These are phyloP conservation scores for Pseudomyrmex dendroicus DNA, from an alignment of 1,140 invertebrate genomes.

Conservation along the genomic window DNA sequence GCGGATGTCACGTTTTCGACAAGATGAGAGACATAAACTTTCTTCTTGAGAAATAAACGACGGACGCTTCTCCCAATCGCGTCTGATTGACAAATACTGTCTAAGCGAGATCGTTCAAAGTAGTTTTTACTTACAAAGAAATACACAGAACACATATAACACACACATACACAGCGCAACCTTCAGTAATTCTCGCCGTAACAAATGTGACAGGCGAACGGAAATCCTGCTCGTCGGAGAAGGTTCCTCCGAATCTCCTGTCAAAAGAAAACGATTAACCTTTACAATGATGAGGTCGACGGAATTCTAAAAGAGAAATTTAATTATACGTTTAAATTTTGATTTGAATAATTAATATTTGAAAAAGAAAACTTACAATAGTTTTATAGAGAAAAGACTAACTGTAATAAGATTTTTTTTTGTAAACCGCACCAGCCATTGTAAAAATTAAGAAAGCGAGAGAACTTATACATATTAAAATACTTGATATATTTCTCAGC, in stretches of 20 bases:
- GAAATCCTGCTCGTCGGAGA: conserved; percentile 23
- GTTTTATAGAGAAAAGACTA: too few relatives aligned
- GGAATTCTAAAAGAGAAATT: too few relatives aligned
- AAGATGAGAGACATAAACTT: conserved; percentile 57
- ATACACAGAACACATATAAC: not conserved
- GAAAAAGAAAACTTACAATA: too few relatives aligned
- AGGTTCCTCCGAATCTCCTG: conserved; percentile 10
- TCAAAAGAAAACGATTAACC: conserved; percentile 28
- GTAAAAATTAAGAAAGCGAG: not conserved
- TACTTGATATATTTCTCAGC: not conserved
- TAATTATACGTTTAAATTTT: too few relatives aligned
- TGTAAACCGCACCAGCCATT: too few relatives aligned
- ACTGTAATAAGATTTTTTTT: too few relatives aligned
- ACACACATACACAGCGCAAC: not conserved
- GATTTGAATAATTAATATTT: too few relatives aligned
- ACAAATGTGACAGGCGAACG: conserved; percentile 17
- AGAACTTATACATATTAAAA: not conserved
- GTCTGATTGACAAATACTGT: conserved; percentile 47
- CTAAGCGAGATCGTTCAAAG: conserved; percentile 43
- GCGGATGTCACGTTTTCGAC: conserved; percentile 42
- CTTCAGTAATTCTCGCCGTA: conserved; percentile 20
- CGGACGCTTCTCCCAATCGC: conserved; percentile 16
- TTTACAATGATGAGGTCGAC: too few relatives aligned
- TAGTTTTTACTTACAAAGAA: conserved; percentile 44
- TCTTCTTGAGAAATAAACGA: conserved; percentile 53